A percentile compares a stretch with the other conserved stretches of the same genome.
These are phyloP conservation scores for Mimas tiliae DNA, from an alignment of 2,888 invertebrate species.

Conservation along the genomic window DNA sequence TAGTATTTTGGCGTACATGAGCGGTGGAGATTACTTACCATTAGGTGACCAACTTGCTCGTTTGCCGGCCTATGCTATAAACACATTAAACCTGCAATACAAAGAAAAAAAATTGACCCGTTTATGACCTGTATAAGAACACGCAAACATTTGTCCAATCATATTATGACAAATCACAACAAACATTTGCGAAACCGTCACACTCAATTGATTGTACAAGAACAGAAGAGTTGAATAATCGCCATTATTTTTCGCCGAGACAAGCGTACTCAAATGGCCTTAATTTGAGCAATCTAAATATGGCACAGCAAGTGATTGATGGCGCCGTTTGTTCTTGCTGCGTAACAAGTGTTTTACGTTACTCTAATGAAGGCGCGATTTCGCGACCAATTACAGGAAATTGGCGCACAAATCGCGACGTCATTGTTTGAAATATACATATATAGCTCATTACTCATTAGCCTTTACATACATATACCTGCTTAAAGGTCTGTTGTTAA, in stretches of 20 bases:
- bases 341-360: constrained; percentile 77
- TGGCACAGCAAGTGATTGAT: constrained; percentile 63
- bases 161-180: background rate
- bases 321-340: constrained; percentile 50
- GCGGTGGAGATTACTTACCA: too few species aligned
- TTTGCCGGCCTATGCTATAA: too few species aligned
- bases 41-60: too few species aligned
- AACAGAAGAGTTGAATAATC: constrained; percentile 64
- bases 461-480: too few species aligned
- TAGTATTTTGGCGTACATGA: too few species aligned
- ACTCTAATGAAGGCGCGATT: constrained; percentile 64
- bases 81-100: too few species aligned
- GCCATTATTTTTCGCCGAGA: constrained; percentile 68
- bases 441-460: background rate
- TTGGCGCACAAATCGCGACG: constrained; percentile 56
- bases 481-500: too few species aligned
- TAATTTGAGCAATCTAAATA: constrained; percentile 77
- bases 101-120: too few species aligned
- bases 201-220: background rate
- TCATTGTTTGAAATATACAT: constrained; percentile 29
- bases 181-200: background rate
- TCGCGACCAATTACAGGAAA: constrained; percentile 56
- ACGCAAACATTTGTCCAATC: background rate
- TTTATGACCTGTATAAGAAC: too few species aligned
- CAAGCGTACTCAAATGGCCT: constrained; percentile 58